Percentiles rank a stretch among this genome's conserved stretches.
These are phyloP conservation scores for Catostylus mosaicus DNA, from an alignment of 30 jellyfish, hydroid and myxozoan genomes.

Conservation along the genomic window DNA sequence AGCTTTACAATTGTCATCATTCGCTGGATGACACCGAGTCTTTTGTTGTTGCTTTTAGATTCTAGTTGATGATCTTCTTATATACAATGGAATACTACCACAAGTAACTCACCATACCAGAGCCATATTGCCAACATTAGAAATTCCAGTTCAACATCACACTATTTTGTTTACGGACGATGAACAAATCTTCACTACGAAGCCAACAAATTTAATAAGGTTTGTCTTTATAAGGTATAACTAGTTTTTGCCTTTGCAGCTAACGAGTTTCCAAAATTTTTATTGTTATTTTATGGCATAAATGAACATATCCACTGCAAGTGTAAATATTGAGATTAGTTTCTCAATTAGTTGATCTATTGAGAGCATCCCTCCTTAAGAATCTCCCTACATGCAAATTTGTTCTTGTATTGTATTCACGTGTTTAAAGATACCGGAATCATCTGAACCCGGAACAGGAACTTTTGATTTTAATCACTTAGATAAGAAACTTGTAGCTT, in stretches of 20 bases:
- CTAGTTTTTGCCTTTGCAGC: background rate
- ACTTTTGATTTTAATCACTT: too few relatives aligned
- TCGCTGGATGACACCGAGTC: too few relatives aligned
- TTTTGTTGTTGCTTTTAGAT: constrained; percentile 16
- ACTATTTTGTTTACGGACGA: constrained; percentile 78
- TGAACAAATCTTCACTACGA: constrained; percentile 50
- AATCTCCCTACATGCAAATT: too few relatives aligned
- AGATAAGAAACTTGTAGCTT: too few relatives aligned
- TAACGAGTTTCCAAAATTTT: background rate
- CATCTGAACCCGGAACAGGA: too few relatives aligned
- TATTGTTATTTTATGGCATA: too few relatives aligned
- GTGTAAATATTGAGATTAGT: background rate
- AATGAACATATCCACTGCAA: too few relatives aligned
- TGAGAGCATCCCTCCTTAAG: too few relatives aligned
- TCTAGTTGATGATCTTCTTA: constrained; percentile 89
- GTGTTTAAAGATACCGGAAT: too few relatives aligned
- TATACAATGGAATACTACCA: constrained; percentile 92
- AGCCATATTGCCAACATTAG: constrained; percentile 85
- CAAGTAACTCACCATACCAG: constrained; percentile 73
- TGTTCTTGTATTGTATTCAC: too few relatives aligned
- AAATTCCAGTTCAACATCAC: constrained; percentile 81
- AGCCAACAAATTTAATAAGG: constrained; percentile 66
- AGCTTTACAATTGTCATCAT: too few relatives aligned
- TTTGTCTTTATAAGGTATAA: constrained; percentile 11
- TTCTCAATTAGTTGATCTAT: too few relatives aligned